Base-by-base conservation (phyloP, 2,113 vertebrate species). In the Thomomys bottae region DNA sequence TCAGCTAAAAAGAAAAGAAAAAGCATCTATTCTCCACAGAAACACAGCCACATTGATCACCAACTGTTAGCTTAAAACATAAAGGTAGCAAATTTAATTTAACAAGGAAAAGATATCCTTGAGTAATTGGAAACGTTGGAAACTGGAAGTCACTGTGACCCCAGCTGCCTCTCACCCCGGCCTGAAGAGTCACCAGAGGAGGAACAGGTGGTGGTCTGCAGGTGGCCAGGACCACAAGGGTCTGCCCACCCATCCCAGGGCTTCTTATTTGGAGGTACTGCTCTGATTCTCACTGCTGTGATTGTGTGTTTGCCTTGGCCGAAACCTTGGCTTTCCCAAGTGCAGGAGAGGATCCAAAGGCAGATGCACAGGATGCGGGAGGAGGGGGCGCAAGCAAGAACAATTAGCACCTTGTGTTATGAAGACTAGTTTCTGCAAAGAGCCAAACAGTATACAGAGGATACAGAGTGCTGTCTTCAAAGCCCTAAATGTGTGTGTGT, bases 31-130 rank as follows among this genome's bases (percentile, higher is more conserved):
- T 54, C 82, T 73, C 61, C 30, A 54, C 45, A 75, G 64, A 87
- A 91, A 30, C 42, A 67, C 26, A 71, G 24, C 34, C 61, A 84
- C 72, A 78, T 49, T 81, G 57, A 86, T 85, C 76, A 87, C 34
- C 40, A 45, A 70, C 34, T 78, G 87, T 87, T 95, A 94, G 90
- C 92, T 92, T 87, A 86, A 87, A 95, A 96, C 90, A 89, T 92
- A 94, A 95, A 96, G 88, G 73, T 91, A 95, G 70, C 42, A 95
- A 97, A 93, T 63, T n/a, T 95, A 91, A 95, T 96, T 95, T 89
- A 54, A 84, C 92, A 95, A 95, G 84, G n/a, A 91, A 94, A 96
- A 93, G 95, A 95, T 93, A 94, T 84, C 66, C 84, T 94, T 96
- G 95, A 96, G 95, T 97, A 95, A 97, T 71, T 87, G 73, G 89